A percentile compares a stretch with the other conserved stretches of the same genome.
Evolutionary conservation across 2,113 vertebrate species (phyloP).

Genomic region (Limnothrissa miodon): DNA sequence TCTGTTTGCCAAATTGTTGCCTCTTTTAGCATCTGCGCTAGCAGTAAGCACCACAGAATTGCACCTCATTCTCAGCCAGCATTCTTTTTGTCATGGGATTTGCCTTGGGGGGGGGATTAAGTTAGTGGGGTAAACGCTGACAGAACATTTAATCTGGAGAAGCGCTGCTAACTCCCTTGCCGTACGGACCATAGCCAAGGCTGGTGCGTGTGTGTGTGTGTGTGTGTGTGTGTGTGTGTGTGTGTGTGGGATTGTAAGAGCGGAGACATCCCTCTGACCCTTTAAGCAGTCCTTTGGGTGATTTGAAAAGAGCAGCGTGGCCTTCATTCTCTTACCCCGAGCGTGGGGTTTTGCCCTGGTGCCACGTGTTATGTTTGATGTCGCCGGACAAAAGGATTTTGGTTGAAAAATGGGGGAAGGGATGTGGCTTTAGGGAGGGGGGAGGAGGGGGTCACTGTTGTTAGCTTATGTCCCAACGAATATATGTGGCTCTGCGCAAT

Average conservation of each 20-base stretch:
- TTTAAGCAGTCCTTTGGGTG: constrained; percentile 35
- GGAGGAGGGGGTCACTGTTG: background rate
- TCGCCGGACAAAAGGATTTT: background rate
- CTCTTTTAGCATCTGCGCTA: background rate
- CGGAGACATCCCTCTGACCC: constrained; percentile 27
- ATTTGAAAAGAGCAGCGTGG: constrained; percentile 32
- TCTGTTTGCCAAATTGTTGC: background rate
- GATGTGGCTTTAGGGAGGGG: background rate
- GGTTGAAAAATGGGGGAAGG: background rate
- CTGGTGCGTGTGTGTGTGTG: constrained; percentile 3
- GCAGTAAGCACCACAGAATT: background rate
- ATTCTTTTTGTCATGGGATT: constrained; percentile 29
- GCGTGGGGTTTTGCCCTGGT: background rate
- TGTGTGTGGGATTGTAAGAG: background rate
- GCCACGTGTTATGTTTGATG: background rate
- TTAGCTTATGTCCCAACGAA: background rate
- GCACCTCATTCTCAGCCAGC: constrained; percentile 9
- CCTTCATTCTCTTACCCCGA: background rate
- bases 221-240: constrained; percentile 18
- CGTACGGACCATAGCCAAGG: background rate
- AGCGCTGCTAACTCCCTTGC: constrained; percentile 22
- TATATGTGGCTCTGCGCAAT: background rate
- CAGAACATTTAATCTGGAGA: constrained; percentile 36
- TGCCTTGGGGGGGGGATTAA: constrained; percentile 27
- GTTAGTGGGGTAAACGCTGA: constrained; percentile 16